phyloP scores from a whole-genome alignment of 2,888 invertebrate species.

The Ophion slaviceki region DNA sequence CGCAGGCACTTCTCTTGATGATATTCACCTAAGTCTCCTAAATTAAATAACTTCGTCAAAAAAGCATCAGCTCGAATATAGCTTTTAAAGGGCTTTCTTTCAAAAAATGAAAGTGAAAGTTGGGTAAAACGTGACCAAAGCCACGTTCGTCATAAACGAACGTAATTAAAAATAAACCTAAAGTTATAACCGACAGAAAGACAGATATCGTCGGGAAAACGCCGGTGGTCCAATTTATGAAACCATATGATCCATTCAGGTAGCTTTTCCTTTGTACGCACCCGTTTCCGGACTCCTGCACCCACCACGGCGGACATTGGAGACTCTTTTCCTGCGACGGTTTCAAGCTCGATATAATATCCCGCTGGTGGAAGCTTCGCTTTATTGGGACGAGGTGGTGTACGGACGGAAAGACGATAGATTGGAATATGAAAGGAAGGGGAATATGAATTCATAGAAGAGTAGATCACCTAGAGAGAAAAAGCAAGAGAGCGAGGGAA shows the following conservation, averaged over 20 bases:
- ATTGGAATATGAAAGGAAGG: constrained; percentile 21
- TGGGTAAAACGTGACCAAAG: neutral
- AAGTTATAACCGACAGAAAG: neutral
- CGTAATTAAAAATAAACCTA: neutral
- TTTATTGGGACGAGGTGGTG: constrained; percentile 12
- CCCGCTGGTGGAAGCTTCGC: constrained; percentile 13
- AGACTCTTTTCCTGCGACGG: constrained; percentile 37
- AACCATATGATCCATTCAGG: constrained; percentile 18
- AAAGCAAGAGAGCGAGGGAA: neutral
- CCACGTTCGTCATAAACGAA: neutral
- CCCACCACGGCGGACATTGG: constrained; percentile 16
- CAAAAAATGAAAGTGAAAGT: neutral
- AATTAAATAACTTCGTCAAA: neutral
- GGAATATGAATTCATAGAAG: constrained; percentile 1
- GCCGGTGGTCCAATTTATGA: neutral
- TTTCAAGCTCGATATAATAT: constrained; percentile 43
- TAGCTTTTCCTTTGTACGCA: neutral
- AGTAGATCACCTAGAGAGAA: neutral
- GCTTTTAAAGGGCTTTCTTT: too few relatives aligned
- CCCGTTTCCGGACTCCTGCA: constrained; percentile 5
- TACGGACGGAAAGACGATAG: constrained; percentile 14
- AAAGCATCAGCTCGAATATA: neutral
- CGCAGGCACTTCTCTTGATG: too few relatives aligned
- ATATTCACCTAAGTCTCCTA: too few relatives aligned
- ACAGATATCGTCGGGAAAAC: neutral